These are phyloP conservation scores for Nibea coibor DNA, from an alignment of 2,113 vertebrate genomes.

Conservation along the genomic window DNA sequence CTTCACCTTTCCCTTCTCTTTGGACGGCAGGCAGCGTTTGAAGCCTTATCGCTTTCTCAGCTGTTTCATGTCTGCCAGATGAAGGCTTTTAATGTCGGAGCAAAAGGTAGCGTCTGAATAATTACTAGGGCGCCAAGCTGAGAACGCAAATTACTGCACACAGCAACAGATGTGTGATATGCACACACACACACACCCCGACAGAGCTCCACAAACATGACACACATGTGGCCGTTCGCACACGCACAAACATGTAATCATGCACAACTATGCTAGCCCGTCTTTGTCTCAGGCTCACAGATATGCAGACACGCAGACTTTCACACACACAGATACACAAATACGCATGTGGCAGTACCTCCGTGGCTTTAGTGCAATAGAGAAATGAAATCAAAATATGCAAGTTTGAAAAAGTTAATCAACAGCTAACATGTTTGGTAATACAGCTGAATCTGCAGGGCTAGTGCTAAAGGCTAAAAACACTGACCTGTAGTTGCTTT, in stretches of 20 bases:
- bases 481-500: too few relatives aligned
- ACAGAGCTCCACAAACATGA: slow-evolving; percentile 47
- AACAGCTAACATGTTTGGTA: too few relatives aligned
- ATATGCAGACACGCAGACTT: not conserved
- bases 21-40: slow-evolving; percentile 77
- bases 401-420: too few relatives aligned
- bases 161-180: slow-evolving; percentile 80
- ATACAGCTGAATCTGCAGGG: too few relatives aligned
- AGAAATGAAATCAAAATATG: too few relatives aligned
- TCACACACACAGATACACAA: not conserved
- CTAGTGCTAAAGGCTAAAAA: too few relatives aligned
- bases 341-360: too few relatives aligned
- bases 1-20: slow-evolving; percentile 79
- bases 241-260: slow-evolving; percentile 46
- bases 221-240: slow-evolving; percentile 42
- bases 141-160: slow-evolving; percentile 83
- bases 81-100: slow-evolving; percentile 84
- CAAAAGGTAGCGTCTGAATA: slow-evolving; percentile 83
- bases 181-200: slow-evolving; percentile 20
- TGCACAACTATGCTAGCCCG: not conserved
- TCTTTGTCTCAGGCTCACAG: slow-evolving; percentile 19
- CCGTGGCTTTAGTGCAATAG: not conserved
- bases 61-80: slow-evolving; percentile 83
- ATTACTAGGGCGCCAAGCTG: slow-evolving; percentile 86
- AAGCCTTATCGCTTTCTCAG: slow-evolving; percentile 80